These are phyloP conservation scores for Lagodon rhomboides DNA, from an alignment of 2,797 vertebrate genomes.

Conservation along the genomic window DNA sequence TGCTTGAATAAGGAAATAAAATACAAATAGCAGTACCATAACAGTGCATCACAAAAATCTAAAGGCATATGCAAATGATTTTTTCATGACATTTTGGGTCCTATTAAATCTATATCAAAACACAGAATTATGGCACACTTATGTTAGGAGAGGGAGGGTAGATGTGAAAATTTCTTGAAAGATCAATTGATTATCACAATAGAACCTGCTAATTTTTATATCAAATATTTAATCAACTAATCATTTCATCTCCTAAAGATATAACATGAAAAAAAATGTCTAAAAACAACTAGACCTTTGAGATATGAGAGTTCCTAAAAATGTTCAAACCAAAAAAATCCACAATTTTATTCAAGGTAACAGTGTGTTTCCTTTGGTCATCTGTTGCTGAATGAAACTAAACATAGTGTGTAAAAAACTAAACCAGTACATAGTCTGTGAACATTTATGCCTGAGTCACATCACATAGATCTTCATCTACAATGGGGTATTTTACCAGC, in stretches of 20 bases:
- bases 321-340: too few relatives aligned
- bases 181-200: neutral
- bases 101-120: neutral
- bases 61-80: neutral
- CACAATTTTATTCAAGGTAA: too few relatives aligned
- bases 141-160: neutral
- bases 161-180: neutral
- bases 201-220: neutral
- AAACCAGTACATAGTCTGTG: too few relatives aligned
- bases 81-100: neutral
- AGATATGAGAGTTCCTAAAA: too few relatives aligned
- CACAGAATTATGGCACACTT: neutral
- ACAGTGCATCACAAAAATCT: neutral
- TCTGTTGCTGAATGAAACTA: too few relatives aligned
- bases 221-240: neutral
- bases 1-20: neutral
- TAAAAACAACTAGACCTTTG: too few relatives aligned
- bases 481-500: too few relatives aligned
- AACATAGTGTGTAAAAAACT: too few relatives aligned
- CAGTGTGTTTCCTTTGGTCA: too few relatives aligned
- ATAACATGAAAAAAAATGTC: too few relatives aligned
- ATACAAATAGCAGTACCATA: neutral
- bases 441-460: too few relatives aligned
- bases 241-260: neutral
- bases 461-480: too few relatives aligned